Evolutionary conservation across 2,888 invertebrate species (phyloP).

Genomic region (Apocheima hispidaria): DNA sequence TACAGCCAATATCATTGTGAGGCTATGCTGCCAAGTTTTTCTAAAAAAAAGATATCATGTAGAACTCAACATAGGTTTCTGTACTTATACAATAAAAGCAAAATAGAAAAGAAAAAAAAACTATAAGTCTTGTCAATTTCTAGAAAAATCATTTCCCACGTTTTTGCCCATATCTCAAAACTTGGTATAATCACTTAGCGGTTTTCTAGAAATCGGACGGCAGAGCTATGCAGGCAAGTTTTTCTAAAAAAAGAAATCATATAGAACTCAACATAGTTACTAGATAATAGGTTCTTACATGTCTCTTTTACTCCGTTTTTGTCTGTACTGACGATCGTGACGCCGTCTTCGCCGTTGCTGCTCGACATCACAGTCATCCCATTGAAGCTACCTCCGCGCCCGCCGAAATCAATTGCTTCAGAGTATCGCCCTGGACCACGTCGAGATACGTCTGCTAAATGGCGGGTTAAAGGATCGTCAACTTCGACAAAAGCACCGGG

Average conservation of each 20-base stretch:
- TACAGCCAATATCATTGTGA: no score
- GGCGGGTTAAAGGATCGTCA: background rate
- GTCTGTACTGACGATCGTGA: background rate
- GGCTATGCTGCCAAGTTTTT: no score
- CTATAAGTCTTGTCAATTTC: no score
- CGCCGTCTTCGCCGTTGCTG: background rate
- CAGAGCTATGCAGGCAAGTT: background rate
- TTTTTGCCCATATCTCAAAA: no score
- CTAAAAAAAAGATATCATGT: no score
- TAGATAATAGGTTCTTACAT: constrained; percentile 10
- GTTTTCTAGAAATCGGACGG: no score
- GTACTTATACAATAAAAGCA: no score
- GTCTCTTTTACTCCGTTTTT: constrained; percentile 9
- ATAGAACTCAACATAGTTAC: no score
- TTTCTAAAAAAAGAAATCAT: background rate
- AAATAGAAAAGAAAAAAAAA: no score
- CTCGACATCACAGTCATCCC: constrained; percentile 2
- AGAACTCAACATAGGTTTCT: no score
- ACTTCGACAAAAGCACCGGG: background rate
- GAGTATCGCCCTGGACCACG: background rate
- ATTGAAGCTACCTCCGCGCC: constrained; percentile 9
- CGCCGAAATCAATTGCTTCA: background rate
- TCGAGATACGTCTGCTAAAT: background rate
- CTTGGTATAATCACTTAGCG: no score
- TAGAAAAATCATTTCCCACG: no score